Evolutionary conservation across 2,797 vertebrate species (phyloP), one percentile per base, ranked within the genome.

Genomic region (Lycodopsis pacificus): DNA sequence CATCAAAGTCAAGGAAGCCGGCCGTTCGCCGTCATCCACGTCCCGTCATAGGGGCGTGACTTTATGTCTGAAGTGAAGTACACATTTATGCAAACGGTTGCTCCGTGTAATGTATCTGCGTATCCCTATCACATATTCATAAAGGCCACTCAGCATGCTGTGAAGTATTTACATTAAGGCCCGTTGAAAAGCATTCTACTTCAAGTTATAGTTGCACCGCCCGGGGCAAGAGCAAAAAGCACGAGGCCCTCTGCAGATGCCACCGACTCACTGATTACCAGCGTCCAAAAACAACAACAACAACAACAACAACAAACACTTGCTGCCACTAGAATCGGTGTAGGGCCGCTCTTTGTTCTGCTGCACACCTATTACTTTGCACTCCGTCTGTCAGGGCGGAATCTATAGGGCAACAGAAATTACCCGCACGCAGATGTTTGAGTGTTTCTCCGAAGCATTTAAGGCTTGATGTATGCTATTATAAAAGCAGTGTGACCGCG

Each of bases 381-480:
- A 81, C 86, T 87, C 74, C 71, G 82, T 91, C 79, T 86, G 82
- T 88, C 87, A 69, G 85, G 71, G 87, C 76, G 89, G 82, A 91
- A 91, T 91, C 86, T 92, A 92, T 88, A 88, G 86, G 80, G 85
- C 92, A 85, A 94, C 91, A 90, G 81, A 93, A 92, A 90, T 87
- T 73, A 93, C 85, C 87, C 82, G 1, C 87, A 90, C 82, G 34
- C 85, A 90, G 86, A 91, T 90, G 90, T 92, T 90, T 90, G 88
- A 93, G 89, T 86, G 88, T 93, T 91, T 92, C 92, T 91, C 82
- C 38, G 64, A 86, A 91, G 92, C 84, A 53, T 94, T 94, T 92
- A 93, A 91, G 87, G 84, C 88, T 86, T 94, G 93, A 94, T 94
- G 93, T 90, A 93, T 94, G 91, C 88, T 27, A 90, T 94, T 93